Base-by-base conservation (phyloP, 2,888 invertebrate genomes). In the Spodoptera picta region DNA sequence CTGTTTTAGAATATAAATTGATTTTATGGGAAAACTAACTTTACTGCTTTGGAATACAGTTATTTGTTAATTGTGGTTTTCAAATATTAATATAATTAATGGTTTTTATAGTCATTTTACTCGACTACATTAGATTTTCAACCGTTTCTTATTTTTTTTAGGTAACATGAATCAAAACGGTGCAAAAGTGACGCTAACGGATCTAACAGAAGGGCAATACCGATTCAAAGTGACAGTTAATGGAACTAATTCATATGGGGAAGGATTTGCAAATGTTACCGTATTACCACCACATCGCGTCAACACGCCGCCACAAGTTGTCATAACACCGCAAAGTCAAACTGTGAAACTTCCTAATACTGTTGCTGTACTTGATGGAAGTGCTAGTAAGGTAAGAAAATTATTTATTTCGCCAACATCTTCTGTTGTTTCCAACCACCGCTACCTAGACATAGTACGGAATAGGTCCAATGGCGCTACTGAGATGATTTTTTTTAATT, bases 331-430 rank as follows among this genome's bases (percentile, higher is more conserved):
- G 0, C 95, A 96, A 3, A 95, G 96, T 44, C 98, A 98, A 90
- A 97, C 97, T 9, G 97, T 99, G 7, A 98, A 98, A 81, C 95
- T 98, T 74, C 98, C 99, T 0, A 99, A 98, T 79, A 97, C 97
- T 0, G 97, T 97, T 48, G 98, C 98, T 0, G 98, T 99, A 36
- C 95, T 99, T 36, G 99, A 99, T 89, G 99, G 97, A 0, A 98
- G 97, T 81, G 96, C 95, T 44, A 97, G 95, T 80, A 95, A 95
- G 90, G 95, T 94, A 84, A 54, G 36, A 31, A 48, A 12, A 19
- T 0, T 41, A 19, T 36, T 36, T 36, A 7, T 36, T 6, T 6
- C 9, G 5, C 5, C 27, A 27, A 4, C 27, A 3, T 3, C 3
- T 4, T 27, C 27, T 4, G 27, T 5, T 27, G 27, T 19, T 19